Evolutionary conservation across 2,797 vertebrate genomes (phyloP).

Genomic region (Amblyraja radiata): DNA sequence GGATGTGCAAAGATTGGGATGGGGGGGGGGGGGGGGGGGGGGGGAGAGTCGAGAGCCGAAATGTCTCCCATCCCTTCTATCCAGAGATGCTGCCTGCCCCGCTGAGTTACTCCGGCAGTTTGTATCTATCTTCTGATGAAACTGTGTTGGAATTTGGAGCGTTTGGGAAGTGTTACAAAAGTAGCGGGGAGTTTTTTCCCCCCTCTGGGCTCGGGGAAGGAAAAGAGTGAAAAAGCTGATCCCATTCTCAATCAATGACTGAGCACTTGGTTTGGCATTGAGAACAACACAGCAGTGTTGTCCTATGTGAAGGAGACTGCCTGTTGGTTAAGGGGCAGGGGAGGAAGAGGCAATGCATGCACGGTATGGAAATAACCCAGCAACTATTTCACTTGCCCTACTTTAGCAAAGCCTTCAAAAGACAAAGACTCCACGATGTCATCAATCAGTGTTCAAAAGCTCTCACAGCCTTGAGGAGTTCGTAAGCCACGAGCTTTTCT

Average conservation of each 20-base stretch:
- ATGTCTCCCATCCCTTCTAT: too few species aligned
- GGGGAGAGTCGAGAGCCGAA: too few species aligned
- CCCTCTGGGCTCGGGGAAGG: background rate
- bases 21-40: too few species aligned
- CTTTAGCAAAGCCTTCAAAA: constrained; percentile 10
- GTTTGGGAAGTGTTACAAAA: background rate
- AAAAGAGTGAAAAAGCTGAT: background rate
- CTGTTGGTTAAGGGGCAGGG: background rate
- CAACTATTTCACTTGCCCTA: background rate
- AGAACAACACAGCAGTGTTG: background rate
- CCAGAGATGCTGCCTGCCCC: too few species aligned
- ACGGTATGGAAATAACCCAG: constrained; percentile 23
- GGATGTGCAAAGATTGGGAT: too few species aligned
- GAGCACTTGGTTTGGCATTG: background rate
- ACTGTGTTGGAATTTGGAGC: background rate
- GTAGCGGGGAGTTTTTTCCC: background rate
- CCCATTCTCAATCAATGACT: background rate
- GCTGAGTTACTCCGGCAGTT: too few species aligned
- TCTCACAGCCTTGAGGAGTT: background rate
- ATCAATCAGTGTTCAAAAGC: constrained; percentile 3
- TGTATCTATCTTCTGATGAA: background rate
- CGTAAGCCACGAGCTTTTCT: background rate
- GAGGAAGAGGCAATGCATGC: background rate
- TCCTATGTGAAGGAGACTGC: background rate
- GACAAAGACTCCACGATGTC: background rate